Conservation (phyloP, 2,888 invertebrate genomes). For the Sphecodes monilicornis region DNA sequence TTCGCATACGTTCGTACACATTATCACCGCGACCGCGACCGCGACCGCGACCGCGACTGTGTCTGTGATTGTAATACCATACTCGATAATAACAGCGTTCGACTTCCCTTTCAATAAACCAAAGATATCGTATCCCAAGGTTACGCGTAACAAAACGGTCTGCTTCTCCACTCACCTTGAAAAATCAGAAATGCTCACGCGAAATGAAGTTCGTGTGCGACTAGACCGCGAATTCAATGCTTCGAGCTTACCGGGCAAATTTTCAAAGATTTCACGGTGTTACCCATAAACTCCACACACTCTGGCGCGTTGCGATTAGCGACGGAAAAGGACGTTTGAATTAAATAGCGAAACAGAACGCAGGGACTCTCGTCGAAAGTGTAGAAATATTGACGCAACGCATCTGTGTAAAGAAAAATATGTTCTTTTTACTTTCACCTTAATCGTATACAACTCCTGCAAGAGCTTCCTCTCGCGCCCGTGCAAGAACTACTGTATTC, state of each 20-base stretch:
- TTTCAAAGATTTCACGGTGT: neutral
- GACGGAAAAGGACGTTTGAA: neutral
- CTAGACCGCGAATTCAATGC: neutral
- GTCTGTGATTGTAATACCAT: constrained; percentile 69
- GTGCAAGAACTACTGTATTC: neutral
- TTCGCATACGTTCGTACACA: constrained; percentile 49
- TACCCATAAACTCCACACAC: neutral
- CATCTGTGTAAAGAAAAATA: neutral
- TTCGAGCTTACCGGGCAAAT: neutral
- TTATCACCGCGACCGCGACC: constrained; percentile 68
- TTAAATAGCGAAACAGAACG: too few species aligned
- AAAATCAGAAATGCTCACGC: neutral
- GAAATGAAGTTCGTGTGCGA: neutral
- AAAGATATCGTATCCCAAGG: constrained; percentile 52
- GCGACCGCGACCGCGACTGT: constrained; percentile 70
- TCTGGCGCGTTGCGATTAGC: neutral
- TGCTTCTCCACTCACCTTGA: neutral
- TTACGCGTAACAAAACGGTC: neutral
- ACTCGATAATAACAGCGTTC: constrained; percentile 68
- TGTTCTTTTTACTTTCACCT: constrained; percentile 19
- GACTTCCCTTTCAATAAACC: constrained; percentile 53
- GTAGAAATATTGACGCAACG: neutral
- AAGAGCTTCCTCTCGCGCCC: neutral
- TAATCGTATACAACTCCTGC: constrained; percentile 15
- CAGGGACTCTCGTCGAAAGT: neutral